Percentiles rank a stretch among this genome's conserved stretches.
phyloP scores from a whole-genome alignment of 2,797 vertebrate genomes.

The Podarcis siculus region DNA sequence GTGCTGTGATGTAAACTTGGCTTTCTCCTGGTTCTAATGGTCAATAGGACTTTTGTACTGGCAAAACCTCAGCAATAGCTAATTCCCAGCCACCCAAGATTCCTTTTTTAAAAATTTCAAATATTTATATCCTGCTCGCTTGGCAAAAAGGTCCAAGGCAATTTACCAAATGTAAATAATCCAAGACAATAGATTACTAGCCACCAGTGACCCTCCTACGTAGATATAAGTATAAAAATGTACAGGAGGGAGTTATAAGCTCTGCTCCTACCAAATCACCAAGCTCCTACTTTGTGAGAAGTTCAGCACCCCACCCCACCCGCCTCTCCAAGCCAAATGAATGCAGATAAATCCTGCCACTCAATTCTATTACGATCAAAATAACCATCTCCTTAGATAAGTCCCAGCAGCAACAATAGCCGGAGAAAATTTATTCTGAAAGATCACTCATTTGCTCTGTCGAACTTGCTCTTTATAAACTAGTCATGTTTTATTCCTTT shows the following conservation, averaged over 20 bases:
- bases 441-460: constrained; percentile 57
- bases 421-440: constrained; percentile 63
- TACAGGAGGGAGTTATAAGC: constrained; percentile 22
- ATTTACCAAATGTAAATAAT: background rate
- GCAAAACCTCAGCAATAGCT: rapidly evolving
- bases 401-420: constrained; percentile 58
- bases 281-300: background rate
- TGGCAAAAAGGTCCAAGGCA: background rate
- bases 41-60: rapidly evolving
- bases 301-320: background rate
- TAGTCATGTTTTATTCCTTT: background rate
- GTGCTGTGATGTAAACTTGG: background rate
- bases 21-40: background rate
- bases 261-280: constrained; percentile 44
- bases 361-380: constrained; percentile 59
- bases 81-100: background rate
- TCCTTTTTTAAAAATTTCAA: background rate
- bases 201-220: rapidly evolving
- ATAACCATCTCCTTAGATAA: constrained; percentile 61
- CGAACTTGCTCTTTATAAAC: constrained; percentile 48
- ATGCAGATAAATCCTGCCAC: constrained; percentile 58
- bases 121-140: background rate
- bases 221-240: background rate
- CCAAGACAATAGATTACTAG: background rate
- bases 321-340: constrained; percentile 46